These are phyloP conservation scores for Lucilia cuprina DNA, from an alignment of 1,140 invertebrate genomes.

Conservation along the genomic window DNA sequence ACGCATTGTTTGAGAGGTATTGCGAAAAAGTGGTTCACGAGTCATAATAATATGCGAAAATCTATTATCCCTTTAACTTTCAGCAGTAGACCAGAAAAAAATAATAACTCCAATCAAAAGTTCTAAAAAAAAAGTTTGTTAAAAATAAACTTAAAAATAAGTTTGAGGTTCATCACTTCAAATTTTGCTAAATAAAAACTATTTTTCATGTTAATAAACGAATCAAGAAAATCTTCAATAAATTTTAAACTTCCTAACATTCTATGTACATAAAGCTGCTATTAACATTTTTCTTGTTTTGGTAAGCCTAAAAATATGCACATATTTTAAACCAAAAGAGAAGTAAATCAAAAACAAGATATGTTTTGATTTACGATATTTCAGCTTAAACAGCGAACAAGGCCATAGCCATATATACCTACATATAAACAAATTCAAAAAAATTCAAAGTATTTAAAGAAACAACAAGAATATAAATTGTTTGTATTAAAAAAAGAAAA, in stretches of 20 bases:
- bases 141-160: too few species aligned
- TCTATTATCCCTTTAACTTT: too few species aligned
- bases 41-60: too few species aligned
- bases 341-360: slow-evolving; percentile 30
- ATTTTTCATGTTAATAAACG: too few species aligned
- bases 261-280: not conserved
- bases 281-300: not conserved
- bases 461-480: not conserved
- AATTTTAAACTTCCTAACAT: slow-evolving; percentile 23
- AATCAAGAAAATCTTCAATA: not conserved
- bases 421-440: not conserved
- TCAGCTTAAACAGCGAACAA: not conserved
- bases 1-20: too few species aligned
- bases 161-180: too few species aligned
- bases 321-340: not conserved
- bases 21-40: too few species aligned
- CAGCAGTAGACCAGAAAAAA: too few species aligned
- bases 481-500: not conserved
- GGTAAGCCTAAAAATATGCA: slow-evolving; percentile 21
- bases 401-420: not conserved
- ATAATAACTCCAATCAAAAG: too few species aligned
- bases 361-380: slow-evolving; percentile 31
- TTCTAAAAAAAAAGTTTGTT: too few species aligned
- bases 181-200: too few species aligned
- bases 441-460: not conserved